Evolutionary conservation across 2,113 vertebrate genomes (phyloP).

Genomic region (Grammomys dolichurus): DNA sequence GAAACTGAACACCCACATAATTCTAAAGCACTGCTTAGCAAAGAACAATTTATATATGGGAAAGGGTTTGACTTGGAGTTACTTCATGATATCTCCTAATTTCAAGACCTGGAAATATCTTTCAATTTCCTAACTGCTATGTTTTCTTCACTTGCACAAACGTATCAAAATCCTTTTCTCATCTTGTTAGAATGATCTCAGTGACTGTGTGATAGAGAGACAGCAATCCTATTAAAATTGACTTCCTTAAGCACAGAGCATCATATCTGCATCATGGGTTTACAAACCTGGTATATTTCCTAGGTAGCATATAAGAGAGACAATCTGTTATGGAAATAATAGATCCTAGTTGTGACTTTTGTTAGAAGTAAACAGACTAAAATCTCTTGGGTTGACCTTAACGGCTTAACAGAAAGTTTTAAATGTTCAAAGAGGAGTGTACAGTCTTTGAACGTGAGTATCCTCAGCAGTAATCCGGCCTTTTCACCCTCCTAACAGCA

Average conservation of each 20-base stretch:
- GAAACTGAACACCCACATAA: not conserved
- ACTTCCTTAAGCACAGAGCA: not conserved
- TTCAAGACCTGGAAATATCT: not conserved
- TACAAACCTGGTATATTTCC: not conserved
- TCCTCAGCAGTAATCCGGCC: not conserved
- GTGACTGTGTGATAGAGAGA: not conserved
- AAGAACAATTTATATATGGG: not conserved
- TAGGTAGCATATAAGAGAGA: not conserved
- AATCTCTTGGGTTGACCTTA: not conserved
- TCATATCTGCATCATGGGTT: not conserved
- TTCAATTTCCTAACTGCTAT: not conserved
- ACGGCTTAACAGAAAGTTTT: not conserved
- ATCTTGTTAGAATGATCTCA: not conserved
- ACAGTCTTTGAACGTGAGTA: constrained; percentile 24
- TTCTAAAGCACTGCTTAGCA: constrained; percentile 9
- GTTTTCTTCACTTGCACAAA: not conserved
- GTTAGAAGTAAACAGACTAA: not conserved
- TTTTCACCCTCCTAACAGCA: not conserved
- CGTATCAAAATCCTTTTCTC: not conserved
- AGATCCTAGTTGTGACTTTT: not conserved
- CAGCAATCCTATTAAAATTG: not conserved
- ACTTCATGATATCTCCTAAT: not conserved
- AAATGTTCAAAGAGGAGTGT: not conserved
- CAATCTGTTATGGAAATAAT: not conserved
- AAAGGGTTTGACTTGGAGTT: not conserved